phyloP scores from a whole-genome alignment of 2,797 vertebrate species.

The Helarctos malayanus region DNA sequence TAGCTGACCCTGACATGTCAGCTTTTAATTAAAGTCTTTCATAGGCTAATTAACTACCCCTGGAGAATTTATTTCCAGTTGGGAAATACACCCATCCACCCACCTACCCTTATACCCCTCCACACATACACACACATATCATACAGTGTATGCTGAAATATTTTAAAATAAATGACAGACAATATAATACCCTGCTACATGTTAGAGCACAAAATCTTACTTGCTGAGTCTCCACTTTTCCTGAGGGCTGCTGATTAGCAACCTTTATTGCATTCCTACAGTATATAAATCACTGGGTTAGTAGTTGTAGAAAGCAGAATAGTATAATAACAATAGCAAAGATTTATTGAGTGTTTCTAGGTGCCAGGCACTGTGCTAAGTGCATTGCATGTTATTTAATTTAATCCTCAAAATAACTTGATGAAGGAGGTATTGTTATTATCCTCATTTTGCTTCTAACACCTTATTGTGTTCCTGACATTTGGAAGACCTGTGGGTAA shows the following conservation, averaged over 20 bases:
- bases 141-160: conserved; percentile 52
- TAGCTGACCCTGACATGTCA: conserved; percentile 15
- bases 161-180: conserved; percentile 63
- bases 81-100: background rate
- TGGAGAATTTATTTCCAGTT: conserved; percentile 53
- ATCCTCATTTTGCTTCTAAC: conserved; percentile 30
- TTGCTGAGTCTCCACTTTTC: conserved; percentile 61
- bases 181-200: background rate
- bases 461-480: background rate
- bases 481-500: background rate
- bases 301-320: conserved; percentile 68
- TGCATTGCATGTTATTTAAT: conserved; percentile 56
- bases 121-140: background rate
- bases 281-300: conserved; percentile 72
- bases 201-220: conserved; percentile 52
- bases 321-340: conserved; percentile 74
- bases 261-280: conserved; percentile 74
- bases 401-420: conserved; percentile 64
- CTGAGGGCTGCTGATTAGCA: conserved; percentile 64
- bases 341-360: conserved; percentile 76
- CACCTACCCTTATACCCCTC: background rate
- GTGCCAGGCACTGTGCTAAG: conserved; percentile 72
- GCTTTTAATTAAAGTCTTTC: conserved; percentile 73
- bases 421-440: conserved; percentile 53
- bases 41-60: conserved; percentile 44